Percentiles rank a stretch among this genome's conserved stretches.
Evolutionary conservation across 2,888 invertebrate species (phyloP).

Genomic region (Lasioglossum leucozonium): DNA sequence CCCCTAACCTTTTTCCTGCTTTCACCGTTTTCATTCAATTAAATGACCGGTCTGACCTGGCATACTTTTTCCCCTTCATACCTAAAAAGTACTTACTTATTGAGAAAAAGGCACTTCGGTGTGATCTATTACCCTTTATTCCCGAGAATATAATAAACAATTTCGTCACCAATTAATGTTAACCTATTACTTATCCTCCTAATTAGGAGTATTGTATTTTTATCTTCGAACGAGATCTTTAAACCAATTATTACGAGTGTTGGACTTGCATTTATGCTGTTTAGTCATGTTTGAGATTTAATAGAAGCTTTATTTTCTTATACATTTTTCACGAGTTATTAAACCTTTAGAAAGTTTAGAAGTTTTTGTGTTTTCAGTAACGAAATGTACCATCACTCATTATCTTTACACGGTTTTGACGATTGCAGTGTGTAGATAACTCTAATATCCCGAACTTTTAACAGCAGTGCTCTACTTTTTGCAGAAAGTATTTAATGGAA

Average conservation of each 20-base stretch:
- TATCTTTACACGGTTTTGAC: background rate
- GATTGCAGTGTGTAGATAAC: background rate
- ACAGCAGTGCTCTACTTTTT: background rate
- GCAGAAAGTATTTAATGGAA: background rate
- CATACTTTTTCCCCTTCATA: background rate
- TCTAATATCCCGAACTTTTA: background rate
- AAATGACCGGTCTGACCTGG: conserved; percentile 24
- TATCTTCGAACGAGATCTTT: background rate
- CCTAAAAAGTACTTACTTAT: conserved; percentile 12
- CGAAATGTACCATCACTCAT: background rate
- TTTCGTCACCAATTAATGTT: background rate
- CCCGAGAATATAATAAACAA: background rate
- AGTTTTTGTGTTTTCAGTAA: background rate
- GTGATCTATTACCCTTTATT: background rate
- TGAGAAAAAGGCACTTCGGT: background rate
- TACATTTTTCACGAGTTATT: too few relatives aligned
- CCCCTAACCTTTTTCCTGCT: conserved; percentile 12
- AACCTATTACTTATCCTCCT: background rate
- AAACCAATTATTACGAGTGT: background rate
- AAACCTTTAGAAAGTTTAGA: too few relatives aligned
- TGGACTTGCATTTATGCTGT: background rate
- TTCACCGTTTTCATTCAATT: conserved; percentile 49
- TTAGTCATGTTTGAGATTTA: background rate
- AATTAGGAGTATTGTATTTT: background rate
- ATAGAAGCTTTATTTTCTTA: background rate